Base-by-base conservation (phyloP, 2,113 vertebrate genomes). In the Cyanoramphus novaezelandiae region DNA sequence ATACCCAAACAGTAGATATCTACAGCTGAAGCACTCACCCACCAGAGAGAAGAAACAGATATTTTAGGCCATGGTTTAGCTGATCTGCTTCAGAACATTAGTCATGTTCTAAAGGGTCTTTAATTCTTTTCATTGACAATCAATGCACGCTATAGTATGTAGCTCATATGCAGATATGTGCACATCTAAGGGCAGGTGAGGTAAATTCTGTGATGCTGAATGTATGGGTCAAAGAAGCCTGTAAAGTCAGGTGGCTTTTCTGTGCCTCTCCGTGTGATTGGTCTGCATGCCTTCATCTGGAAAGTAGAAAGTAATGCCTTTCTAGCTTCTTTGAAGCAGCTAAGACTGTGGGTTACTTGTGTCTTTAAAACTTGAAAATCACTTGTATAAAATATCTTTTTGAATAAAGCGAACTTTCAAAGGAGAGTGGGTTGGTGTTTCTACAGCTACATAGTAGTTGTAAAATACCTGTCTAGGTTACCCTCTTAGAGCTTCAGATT, bases 251-350 rank as follows among this genome's bases (percentile, higher is more conserved):
- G 43, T 15, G 50, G 8, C 21, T 31, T 13, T 59, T 70, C 9
- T 63, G 17, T 69, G 35, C 15, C 15, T 53, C 39, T 81, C 6
- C 55, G 23, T 84, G 53, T 33, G 20, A 52, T 16, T 55, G 8
- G 25, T 8, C 20, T 43, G 24, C 19, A 46, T 0, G 0, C 10
- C 9, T 64, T 71, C 17, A 59, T 37, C 24, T 4, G 1, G 57
- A 52, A 49, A 5, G 14, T 6, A 57, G 55, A 49, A 90, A 28
- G 3, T 31, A 33, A 10, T 28, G 25, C 9, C 7, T 71, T 86
- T 69, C 55, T 47, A 63, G 6, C 5, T 55, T 62, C 37, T 71
- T 50, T 53, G 43, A 64, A 72, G 7, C 23, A 50, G 28, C 3
- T 11, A 55, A 67, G 11, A 78, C 33, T 70, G 37, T 24, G 3